These are phyloP conservation scores for Polypedilum pembai DNA, from an alignment of 1,140 invertebrate species.

Conservation along the genomic window DNA sequence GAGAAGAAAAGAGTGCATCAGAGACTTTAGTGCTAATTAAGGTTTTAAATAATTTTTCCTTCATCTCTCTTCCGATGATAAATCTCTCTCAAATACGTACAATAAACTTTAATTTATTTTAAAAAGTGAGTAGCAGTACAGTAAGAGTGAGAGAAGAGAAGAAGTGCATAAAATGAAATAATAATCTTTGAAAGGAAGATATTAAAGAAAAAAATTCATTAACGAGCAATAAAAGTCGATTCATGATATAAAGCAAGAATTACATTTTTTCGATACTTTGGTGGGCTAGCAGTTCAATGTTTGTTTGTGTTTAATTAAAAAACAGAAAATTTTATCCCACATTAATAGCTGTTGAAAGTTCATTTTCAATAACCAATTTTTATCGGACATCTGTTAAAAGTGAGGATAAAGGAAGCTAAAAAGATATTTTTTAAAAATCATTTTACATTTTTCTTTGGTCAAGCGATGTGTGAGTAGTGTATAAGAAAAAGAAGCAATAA, in stretches of 20 bases:
- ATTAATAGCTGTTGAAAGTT: background rate
- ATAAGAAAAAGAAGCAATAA: background rate
- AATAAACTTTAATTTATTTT: too few species aligned
- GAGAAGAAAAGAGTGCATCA: too few species aligned
- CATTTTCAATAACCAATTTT: background rate
- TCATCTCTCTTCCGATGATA: too few species aligned
- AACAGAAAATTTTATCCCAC: background rate
- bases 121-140: too few species aligned
- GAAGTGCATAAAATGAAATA: background rate
- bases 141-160: background rate
- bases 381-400: background rate
- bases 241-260: too few species aligned
- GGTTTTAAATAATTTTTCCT: too few species aligned
- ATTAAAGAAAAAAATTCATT: conserved; percentile 3
- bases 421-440: background rate
- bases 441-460: background rate
- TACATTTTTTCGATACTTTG: conserved; percentile 9
- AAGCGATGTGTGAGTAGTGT: background rate
- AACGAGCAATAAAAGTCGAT: background rate
- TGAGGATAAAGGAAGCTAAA: background rate
- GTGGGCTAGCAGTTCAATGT: conserved; percentile 3
- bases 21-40: too few species aligned
- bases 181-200: background rate
- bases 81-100: too few species aligned
- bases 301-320: conserved; percentile 19